Percentiles rank a stretch among this genome's conserved stretches.
These are phyloP conservation scores for Lacanobia wlatinum DNA, from an alignment of 2,888 invertebrate species.

Conservation along the genomic window DNA sequence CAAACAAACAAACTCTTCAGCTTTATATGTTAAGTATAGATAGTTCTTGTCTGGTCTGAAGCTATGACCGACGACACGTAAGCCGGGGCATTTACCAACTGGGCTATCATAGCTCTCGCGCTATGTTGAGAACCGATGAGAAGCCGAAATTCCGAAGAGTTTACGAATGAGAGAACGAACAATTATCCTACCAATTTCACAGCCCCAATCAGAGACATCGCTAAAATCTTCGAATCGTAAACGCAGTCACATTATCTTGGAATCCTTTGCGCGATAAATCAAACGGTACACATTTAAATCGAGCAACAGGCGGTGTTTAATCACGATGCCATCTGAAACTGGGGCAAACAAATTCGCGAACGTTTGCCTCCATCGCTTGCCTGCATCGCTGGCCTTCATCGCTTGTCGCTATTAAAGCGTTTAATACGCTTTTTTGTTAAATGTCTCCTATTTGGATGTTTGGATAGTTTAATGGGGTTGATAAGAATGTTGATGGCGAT, in stretches of 20 bases:
- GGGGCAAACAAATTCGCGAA: slow-evolving; percentile 63
- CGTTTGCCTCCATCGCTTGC: slow-evolving; percentile 54
- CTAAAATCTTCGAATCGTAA: slow-evolving; percentile 31
- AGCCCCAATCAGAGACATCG: slow-evolving; percentile 1
- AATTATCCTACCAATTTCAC: slow-evolving; percentile 13
- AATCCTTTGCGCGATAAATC: slow-evolving; percentile 57
- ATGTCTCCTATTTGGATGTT: slow-evolving; percentile 22
- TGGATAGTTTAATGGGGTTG: slow-evolving; percentile 32
- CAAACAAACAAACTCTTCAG: too few relatives aligned
- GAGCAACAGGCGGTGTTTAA: slow-evolving; percentile 70
- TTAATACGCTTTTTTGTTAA: slow-evolving; percentile 42
- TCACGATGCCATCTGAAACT: slow-evolving; percentile 56
- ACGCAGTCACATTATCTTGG: slow-evolving; percentile 42
- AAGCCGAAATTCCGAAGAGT: neutral
- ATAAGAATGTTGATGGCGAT: slow-evolving; percentile 5
- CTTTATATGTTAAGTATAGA: too few relatives aligned
- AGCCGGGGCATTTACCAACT: too few relatives aligned
- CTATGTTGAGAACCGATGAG: too few relatives aligned
- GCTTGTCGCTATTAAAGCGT: slow-evolving; percentile 50
- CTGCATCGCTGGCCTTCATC: slow-evolving; percentile 51
- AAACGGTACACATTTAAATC: slow-evolving; percentile 62
- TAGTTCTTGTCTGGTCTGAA: too few relatives aligned
- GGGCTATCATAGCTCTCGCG: too few relatives aligned
- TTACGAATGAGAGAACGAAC: neutral
- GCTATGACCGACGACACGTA: too few relatives aligned